Percentiles rank a stretch among this genome's conserved stretches.
Evolutionary conservation across 2,888 invertebrate genomes (phyloP).

Genomic region (Ectobius pallidus): DNA sequence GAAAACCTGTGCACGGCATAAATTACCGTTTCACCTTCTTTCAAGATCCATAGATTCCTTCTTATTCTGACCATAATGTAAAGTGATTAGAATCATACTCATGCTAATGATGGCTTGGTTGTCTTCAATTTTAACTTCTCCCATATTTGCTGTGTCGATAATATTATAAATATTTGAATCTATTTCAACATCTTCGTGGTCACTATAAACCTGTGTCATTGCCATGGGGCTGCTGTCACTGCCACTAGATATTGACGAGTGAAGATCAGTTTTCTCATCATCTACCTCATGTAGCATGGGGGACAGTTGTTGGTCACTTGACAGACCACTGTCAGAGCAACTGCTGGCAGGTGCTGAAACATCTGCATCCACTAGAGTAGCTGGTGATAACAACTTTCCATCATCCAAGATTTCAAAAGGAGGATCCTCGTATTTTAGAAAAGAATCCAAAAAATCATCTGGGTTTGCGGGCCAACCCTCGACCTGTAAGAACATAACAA

Average conservation of each 20-base stretch:
- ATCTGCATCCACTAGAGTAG: conserved; percentile 8
- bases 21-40: no score
- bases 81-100: conserved; percentile 41
- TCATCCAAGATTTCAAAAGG: conserved; percentile 55
- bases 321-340: conserved; percentile 74
- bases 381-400: conserved; percentile 24
- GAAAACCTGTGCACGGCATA: no score
- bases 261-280: conserved; percentile 30
- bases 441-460: conserved; percentile 71
- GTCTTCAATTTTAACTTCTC: conserved; percentile 42
- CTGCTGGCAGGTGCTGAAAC: conserved; percentile 48
- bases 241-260: conserved; percentile 15
- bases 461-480: conserved; percentile 59
- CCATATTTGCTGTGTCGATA: conserved; percentile 39
- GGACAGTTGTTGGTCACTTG: conserved; percentile 59
- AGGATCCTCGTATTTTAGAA: conserved; percentile 68
- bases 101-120: conserved; percentile 43
- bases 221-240: conserved; percentile 35
- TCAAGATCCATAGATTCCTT: no score
- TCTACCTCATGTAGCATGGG: conserved; percentile 38
- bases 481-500: conserved; percentile 52
- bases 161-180: conserved; percentile 40
- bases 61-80: no score
- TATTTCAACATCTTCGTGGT: conserved; percentile 40
- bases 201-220: not conserved